phyloP scores from a whole-genome alignment of 2,113 vertebrate species.

The Peromyscus leucopus region DNA sequence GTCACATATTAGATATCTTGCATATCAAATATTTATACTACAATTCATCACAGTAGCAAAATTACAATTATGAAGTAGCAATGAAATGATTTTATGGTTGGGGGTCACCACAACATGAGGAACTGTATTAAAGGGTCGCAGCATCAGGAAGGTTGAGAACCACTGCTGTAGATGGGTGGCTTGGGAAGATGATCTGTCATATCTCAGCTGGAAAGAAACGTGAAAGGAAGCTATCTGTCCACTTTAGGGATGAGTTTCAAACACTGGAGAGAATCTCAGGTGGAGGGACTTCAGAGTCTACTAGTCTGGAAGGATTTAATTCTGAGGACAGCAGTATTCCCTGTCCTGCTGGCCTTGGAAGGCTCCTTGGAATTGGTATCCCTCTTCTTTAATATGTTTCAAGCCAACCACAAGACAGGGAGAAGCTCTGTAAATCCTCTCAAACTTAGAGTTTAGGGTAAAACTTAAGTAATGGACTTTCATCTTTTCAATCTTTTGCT shows the following conservation, averaged over 20 bases:
- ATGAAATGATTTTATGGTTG: background rate
- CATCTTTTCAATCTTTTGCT: conserved; percentile 6
- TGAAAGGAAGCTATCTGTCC: background rate
- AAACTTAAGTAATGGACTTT: background rate
- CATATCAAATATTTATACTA: background rate
- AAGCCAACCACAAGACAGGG: background rate
- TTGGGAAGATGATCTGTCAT: background rate
- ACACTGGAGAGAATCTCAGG: background rate
- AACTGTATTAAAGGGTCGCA: background rate
- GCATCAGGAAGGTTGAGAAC: background rate
- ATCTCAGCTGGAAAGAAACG: background rate
- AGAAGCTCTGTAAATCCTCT: background rate
- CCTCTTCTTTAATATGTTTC: background rate
- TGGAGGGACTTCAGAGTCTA: background rate
- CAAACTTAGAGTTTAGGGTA: background rate
- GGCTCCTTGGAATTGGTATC: background rate
- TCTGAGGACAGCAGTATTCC: background rate
- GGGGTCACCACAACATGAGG: background rate
- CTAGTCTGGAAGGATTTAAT: background rate
- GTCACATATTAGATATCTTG: no score
- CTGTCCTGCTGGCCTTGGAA: background rate
- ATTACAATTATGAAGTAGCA: background rate
- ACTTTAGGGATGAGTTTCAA: background rate
- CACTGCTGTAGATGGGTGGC: background rate
- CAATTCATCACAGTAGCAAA: background rate